These are phyloP conservation scores for Synodontis membranacea DNA, from an alignment of 2,113 vertebrate genomes.

Conservation along the genomic window DNA sequence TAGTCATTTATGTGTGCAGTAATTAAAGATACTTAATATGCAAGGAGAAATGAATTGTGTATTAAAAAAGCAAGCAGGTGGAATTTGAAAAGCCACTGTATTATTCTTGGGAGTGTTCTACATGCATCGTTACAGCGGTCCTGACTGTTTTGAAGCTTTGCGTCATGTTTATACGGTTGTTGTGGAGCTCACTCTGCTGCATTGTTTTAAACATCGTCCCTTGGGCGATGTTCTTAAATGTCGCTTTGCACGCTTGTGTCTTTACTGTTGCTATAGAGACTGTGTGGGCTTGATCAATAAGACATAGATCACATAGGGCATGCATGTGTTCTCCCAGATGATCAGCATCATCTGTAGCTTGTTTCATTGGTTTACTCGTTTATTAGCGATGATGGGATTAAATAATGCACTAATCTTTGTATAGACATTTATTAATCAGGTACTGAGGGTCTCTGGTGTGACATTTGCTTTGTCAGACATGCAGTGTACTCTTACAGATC, in stretches of 20 bases:
- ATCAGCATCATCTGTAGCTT: constrained; percentile 1
- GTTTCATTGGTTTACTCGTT: background rate
- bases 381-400: background rate
- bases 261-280: constrained; percentile 55
- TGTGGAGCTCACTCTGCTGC: constrained; percentile 29
- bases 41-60: background rate
- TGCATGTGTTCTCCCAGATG: constrained; percentile 15
- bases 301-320: constrained; percentile 44
- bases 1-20: background rate
- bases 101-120: background rate
- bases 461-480: constrained; percentile 10
- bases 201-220: constrained; percentile 46
- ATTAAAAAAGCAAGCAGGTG: background rate
- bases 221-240: constrained; percentile 45
- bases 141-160: constrained; percentile 32
- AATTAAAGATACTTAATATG: background rate
- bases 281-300: constrained; percentile 52
- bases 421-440: constrained; percentile 1
- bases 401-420: background rate
- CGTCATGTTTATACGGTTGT: constrained; percentile 34
- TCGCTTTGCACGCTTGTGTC: constrained; percentile 46
- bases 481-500: constrained; percentile 26
- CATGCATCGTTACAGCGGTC: background rate
- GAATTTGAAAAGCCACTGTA: background rate
- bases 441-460: background rate